Conservation (phyloP, 2,888 invertebrate genomes). For the Myopa tessellatipennis region DNA sequence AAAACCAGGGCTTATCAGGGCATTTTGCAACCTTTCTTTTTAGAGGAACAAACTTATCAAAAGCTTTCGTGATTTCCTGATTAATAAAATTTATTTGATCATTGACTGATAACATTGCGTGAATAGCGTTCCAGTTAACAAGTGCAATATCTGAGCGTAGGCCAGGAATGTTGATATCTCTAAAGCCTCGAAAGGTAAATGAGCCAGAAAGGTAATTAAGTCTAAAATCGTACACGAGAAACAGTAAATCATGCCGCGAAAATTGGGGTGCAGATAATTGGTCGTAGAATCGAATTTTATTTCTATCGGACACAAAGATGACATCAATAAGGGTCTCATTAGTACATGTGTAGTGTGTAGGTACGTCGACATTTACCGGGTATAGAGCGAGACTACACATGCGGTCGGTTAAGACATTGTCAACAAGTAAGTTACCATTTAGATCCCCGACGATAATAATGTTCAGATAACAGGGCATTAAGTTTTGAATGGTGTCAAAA, state of each 20-base stretch:
- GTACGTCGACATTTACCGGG: not conserved
- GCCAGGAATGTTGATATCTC: no score
- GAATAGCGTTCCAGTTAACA: no score
- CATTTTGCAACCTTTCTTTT: not conserved
- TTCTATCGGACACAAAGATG: not conserved
- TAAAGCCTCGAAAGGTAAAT: no score
- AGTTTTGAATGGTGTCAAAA: not conserved
- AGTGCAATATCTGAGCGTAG: no score
- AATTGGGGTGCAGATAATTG: not conserved
- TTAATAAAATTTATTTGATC: no score
- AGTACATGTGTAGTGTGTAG: not conserved
- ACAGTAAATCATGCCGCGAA: no score
- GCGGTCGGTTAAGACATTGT: not conserved
- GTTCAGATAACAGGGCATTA: constrained; percentile 2
- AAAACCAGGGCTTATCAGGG: not conserved
- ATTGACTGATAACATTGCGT: no score
- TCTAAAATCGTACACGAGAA: no score
- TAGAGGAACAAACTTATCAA: constrained; percentile 8
- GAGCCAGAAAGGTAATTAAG: no score
- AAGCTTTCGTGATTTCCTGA: not conserved
- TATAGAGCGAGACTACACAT: constrained; percentile 1
- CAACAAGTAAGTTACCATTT: constrained; percentile 5
- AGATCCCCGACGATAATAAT: constrained; percentile 8
- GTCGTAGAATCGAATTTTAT: not conserved
- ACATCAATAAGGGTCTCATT: constrained; percentile 5